These are phyloP conservation scores for Tillus elongatus DNA, from an alignment of 2,888 invertebrate species.

Conservation along the genomic window DNA sequence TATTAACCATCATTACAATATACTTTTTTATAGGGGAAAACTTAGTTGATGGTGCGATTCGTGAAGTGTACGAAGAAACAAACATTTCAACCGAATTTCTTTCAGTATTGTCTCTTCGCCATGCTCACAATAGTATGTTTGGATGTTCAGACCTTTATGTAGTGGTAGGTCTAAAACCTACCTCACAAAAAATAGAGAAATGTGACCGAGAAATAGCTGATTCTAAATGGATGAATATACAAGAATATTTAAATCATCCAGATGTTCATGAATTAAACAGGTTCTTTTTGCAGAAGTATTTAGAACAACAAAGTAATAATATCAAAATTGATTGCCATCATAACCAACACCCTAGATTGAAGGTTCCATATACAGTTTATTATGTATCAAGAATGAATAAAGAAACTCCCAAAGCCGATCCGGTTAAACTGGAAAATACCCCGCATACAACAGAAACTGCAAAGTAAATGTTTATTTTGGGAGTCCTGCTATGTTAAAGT, in stretches of 20 bases:
- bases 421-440: too few relatives aligned
- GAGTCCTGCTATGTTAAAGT: too few relatives aligned
- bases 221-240: conserved; percentile 74
- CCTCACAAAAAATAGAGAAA: conserved; percentile 52
- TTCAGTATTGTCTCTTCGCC: conserved; percentile 67
- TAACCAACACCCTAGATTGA: conserved; percentile 43
- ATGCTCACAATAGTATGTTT: conserved; percentile 66
- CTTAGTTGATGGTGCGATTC: conserved; percentile 66
- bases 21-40: conserved; percentile 66
- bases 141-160: conserved; percentile 83
- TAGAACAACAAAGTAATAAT: conserved; percentile 54
- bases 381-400: conserved; percentile 26
- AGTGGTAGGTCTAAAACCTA: conserved; percentile 62
- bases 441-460: too few relatives aligned
- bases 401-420: too few relatives aligned
- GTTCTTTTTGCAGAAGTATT: conserved; percentile 55
- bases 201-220: conserved; percentile 70
- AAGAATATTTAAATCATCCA: conserved; percentile 61
- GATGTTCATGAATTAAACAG: conserved; percentile 65
- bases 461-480: too few relatives aligned
- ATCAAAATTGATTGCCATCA: conserved; percentile 51
- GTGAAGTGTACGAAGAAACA: conserved; percentile 89
- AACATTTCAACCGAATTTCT: conserved; percentile 68
- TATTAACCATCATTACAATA: conserved; percentile 3
- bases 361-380: conserved; percentile 42